Conservation (phyloP, 2,888 invertebrate genomes). For the Rhagonycha lutea region DNA sequence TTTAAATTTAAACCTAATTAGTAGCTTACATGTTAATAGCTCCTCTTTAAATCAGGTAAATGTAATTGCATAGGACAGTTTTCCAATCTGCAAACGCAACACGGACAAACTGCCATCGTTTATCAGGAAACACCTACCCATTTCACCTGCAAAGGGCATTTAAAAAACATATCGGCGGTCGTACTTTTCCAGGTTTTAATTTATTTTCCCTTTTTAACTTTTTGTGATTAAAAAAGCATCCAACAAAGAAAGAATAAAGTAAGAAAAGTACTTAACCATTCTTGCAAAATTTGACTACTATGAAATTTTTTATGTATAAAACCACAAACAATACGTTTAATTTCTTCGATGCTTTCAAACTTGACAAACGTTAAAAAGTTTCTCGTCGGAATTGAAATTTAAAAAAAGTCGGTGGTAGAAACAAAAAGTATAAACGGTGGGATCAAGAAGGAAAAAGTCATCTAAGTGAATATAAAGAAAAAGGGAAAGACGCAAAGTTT, state of each 20-base stretch:
- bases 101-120: constrained; percentile 25
- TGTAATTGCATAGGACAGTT: constrained; percentile 26
- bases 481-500: constrained; percentile 29
- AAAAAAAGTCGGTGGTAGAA: constrained; percentile 21
- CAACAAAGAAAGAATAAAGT: not conserved
- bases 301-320: not conserved
- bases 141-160: constrained; percentile 18
- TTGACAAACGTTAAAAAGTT: constrained; percentile 22
- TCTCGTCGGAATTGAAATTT: constrained; percentile 20
- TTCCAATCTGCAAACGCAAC: constrained; percentile 27
- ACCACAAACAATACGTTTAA: constrained; percentile 17
- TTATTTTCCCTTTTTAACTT: not conserved
- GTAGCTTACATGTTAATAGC: constrained; percentile 16
- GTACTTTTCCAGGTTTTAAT: not conserved
- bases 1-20: constrained; percentile 14
- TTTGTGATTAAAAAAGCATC: not conserved
- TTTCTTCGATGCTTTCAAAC: constrained; percentile 19
- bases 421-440: constrained; percentile 32
- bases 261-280: not conserved
- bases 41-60: constrained; percentile 24
- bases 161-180: not conserved
- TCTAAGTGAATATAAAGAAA: constrained; percentile 32
- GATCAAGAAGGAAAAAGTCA: constrained; percentile 29
- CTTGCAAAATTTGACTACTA: not conserved
- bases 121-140: constrained; percentile 25